Evolutionary conservation across 2,113 vertebrate genomes (phyloP).

Genomic region (Monopterus albus): DNA sequence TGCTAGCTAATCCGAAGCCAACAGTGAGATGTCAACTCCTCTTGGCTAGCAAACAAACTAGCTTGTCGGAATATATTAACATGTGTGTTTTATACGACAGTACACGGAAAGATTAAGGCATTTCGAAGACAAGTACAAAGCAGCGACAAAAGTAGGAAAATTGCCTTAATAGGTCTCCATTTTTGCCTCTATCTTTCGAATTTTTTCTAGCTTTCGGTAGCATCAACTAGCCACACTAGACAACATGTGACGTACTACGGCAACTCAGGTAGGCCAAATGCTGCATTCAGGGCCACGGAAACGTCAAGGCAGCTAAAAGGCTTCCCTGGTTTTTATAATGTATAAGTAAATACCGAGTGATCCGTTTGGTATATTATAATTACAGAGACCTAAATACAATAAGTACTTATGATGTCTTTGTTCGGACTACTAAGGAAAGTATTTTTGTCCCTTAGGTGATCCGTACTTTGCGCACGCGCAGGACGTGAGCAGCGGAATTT

Average conservation of each 20-base stretch:
- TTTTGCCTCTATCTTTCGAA: conserved; percentile 11
- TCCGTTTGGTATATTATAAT: no score
- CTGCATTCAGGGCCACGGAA: conserved; percentile 31
- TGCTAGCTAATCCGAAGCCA: conserved; percentile 56
- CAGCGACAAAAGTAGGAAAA: not conserved
- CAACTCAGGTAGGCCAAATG: conserved; percentile 34
- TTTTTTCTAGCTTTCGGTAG: conserved; percentile 41
- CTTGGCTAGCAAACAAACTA: conserved; percentile 62
- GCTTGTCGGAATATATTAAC: conserved; percentile 32
- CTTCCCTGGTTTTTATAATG: no score
- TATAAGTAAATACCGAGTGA: no score
- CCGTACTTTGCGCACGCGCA: conserved; percentile 63
- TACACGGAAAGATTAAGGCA: not conserved
- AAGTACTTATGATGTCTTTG: no score
- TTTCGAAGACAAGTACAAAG: not conserved
- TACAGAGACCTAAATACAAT: no score
- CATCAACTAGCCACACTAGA: conserved; percentile 47
- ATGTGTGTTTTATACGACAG: conserved; percentile 5
- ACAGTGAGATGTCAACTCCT: conserved; percentile 63
- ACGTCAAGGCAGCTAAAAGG: not conserved
- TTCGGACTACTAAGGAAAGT: no score
- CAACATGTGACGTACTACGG: conserved; percentile 79
- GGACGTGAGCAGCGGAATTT: not conserved
- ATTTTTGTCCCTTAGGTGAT: conserved; percentile 36
- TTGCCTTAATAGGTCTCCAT: not conserved